A percentile compares a stretch with the other conserved stretches of the same genome.
These are phyloP conservation scores for Protobothrops mucrosquamatus DNA, from an alignment of 2,113 vertebrate genomes.

Conservation along the genomic window DNA sequence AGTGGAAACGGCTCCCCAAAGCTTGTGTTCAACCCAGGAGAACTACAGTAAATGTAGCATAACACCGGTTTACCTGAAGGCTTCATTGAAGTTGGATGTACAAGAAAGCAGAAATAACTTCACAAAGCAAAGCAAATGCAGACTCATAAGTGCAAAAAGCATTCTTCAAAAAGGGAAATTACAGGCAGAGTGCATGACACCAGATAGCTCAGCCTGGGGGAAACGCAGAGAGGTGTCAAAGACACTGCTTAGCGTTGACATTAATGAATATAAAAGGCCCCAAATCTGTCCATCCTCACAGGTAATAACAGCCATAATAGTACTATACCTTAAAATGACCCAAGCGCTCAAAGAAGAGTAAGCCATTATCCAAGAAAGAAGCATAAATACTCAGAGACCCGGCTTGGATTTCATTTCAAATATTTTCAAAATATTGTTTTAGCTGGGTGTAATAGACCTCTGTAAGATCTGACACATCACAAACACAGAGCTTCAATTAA, in stretches of 20 bases:
- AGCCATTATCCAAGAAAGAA: constrained; percentile 50
- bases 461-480: constrained; percentile 67
- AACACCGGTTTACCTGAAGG: not conserved
- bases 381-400: constrained; percentile 47
- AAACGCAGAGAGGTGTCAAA: constrained; percentile 23
- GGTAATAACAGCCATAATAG: constrained; percentile 5
- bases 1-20: not conserved
- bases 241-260: constrained; percentile 11
- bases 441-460: constrained; percentile 61
- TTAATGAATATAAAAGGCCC: not conserved
- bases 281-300: not conserved
- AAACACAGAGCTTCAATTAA: constrained; percentile 71
- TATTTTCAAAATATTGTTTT: constrained; percentile 70
- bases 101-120: not conserved
- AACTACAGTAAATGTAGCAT: constrained; percentile 3
- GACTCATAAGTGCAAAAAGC: constrained; percentile 12
- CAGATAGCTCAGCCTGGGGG: constrained; percentile 48
- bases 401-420: constrained; percentile 64
- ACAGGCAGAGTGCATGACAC: constrained; percentile 27
- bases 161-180: constrained; percentile 44
- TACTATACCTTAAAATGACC: not conserved
- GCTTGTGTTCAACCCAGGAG: not conserved
- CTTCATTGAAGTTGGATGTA: not conserved
- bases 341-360: not conserved
- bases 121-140: constrained; percentile 41